A percentile compares a stretch with the other conserved stretches of the same genome.
phyloP scores from a whole-genome alignment of 2,113 vertebrate species.

The Clarias macrocephalus region DNA sequence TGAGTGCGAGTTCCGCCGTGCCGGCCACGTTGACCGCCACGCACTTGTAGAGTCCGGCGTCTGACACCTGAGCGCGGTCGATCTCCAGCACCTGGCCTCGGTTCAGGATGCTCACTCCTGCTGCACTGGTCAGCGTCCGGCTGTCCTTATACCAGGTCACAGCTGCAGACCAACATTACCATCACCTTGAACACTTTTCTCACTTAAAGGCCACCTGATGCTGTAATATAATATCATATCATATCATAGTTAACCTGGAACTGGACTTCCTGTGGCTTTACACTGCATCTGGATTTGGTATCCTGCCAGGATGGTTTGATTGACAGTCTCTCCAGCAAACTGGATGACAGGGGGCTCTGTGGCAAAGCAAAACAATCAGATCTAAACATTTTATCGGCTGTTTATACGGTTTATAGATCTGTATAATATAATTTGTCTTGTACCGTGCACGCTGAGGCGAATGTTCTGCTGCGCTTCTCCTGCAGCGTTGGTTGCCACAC shows the following conservation, averaged over 20 bases:
- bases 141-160: constrained; percentile 91
- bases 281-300: constrained; percentile 86
- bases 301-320: constrained; percentile 86
- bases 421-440: constrained; percentile 19
- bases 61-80: constrained; percentile 79
- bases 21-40: constrained; percentile 85
- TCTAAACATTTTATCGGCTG: background rate
- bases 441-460: constrained; percentile 89
- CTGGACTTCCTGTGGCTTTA: constrained; percentile 82
- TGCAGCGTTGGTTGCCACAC: constrained; percentile 92
- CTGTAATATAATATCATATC: background rate
- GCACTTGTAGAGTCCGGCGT: constrained; percentile 87
- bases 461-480: constrained; percentile 88
- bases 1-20: constrained; percentile 79
- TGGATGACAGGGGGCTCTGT: constrained; percentile 87
- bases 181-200: background rate
- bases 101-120: constrained; percentile 71
- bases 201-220: background rate
- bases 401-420: background rate
- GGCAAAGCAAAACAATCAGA: constrained; percentile 32
- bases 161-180: constrained; percentile 62
- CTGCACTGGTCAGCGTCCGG: constrained; percentile 69
- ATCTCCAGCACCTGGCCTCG: constrained; percentile 81
- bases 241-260: constrained; percentile 74
- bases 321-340: constrained; percentile 78